These are phyloP conservation scores for Callorhinus ursinus DNA, from an alignment of 2,113 vertebrate species.

Conservation along the genomic window DNA sequence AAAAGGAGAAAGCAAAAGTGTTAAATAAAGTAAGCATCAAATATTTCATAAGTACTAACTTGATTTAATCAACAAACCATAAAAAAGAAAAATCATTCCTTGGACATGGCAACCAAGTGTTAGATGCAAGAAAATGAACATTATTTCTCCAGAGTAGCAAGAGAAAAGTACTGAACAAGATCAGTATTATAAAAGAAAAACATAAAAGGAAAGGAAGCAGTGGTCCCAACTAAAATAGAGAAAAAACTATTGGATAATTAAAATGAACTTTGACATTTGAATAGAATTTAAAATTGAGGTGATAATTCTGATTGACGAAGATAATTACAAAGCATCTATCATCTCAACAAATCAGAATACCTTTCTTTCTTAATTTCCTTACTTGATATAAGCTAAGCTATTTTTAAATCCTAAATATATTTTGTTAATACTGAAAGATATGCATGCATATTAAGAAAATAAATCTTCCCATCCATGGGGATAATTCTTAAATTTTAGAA, in stretches of 20 bases:
- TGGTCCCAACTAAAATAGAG: background rate
- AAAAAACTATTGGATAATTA: background rate
- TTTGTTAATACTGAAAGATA: background rate
- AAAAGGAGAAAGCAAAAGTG: background rate
- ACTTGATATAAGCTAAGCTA: background rate
- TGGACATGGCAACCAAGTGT: background rate
- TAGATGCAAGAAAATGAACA: background rate
- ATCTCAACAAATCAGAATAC: background rate
- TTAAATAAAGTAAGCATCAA: background rate
- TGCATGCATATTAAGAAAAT: background rate
- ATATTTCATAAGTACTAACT: background rate
- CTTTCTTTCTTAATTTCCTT: background rate
- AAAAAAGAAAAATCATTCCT: background rate
- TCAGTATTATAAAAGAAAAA: background rate
- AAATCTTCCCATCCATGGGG: background rate
- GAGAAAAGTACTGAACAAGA: background rate
- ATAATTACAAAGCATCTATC: background rate
- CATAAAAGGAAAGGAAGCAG: background rate
- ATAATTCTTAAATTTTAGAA: background rate
- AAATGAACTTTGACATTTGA: conserved; percentile 9
- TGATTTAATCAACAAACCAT: background rate
- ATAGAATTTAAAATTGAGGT: background rate
- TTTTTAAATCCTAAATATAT: background rate
- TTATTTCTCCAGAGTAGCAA: background rate
- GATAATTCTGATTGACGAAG: background rate